These are phyloP conservation scores for Pelochelys cantorii DNA, from an alignment of 2,797 vertebrate genomes.

Conservation along the genomic window DNA sequence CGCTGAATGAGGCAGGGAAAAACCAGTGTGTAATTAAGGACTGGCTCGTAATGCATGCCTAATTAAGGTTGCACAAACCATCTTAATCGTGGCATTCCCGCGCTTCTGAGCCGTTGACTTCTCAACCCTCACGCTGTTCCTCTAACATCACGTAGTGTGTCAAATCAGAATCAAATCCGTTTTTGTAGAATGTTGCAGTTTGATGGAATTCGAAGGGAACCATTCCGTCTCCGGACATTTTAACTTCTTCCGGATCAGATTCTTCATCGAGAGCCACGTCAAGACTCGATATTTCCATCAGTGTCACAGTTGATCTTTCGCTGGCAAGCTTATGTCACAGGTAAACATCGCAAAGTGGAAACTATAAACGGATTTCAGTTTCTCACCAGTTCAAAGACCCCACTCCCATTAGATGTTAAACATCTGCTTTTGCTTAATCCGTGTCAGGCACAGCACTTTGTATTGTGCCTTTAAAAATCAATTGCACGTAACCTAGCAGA, in stretches of 20 bases:
- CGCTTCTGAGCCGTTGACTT: neutral
- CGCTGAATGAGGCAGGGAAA: neutral
- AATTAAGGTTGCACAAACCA: neutral
- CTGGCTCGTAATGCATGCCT: neutral
- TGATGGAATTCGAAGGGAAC: neutral
- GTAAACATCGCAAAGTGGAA: neutral
- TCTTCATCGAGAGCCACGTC: conserved; percentile 12
- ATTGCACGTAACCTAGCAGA: neutral
- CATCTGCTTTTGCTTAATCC: conserved; percentile 39
- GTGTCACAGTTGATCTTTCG: conserved; percentile 31
- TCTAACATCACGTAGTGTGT: neutral
- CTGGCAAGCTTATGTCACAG: neutral
- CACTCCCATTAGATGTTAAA: conserved; percentile 27
- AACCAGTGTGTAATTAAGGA: neutral
- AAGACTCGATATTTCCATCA: conserved; percentile 49
- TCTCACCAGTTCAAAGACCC: conserved; percentile 30
- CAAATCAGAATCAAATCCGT: neutral
- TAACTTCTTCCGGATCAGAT: neutral
- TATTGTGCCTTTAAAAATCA: conserved; percentile 48
- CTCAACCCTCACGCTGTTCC: neutral
- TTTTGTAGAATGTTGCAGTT: neutral
- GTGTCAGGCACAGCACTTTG: neutral
- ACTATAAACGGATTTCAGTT: conserved; percentile 29
- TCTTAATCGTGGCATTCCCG: neutral
- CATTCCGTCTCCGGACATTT: neutral